Conservation (phyloP, 1,140 invertebrate species). For the Harpegnathos saltator region DNA sequence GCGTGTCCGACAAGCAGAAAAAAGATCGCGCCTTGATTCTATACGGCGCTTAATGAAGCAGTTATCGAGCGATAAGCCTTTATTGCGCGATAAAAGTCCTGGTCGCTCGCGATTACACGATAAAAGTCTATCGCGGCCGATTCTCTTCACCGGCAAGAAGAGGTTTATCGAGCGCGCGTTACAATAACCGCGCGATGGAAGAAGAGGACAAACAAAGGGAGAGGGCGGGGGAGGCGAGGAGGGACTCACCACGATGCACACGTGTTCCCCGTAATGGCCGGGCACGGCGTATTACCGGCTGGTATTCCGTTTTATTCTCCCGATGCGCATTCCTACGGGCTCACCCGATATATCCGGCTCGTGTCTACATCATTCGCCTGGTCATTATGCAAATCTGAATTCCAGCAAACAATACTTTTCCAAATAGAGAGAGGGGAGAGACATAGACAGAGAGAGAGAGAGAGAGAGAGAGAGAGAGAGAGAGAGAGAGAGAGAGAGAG, state of each 20-base stretch:
- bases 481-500: too few species aligned
- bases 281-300: slow-evolving; percentile 23
- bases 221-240: too few species aligned
- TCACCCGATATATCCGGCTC: slow-evolving; percentile 68
- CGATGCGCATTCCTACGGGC: slow-evolving; percentile 28
- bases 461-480: too few species aligned
- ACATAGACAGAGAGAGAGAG: too few species aligned
- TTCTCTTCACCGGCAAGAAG: background rate
- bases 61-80: slow-evolving; percentile 19
- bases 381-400: slow-evolving; percentile 77
- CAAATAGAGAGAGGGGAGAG: slow-evolving; percentile 25
- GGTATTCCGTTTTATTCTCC: slow-evolving; percentile 10
- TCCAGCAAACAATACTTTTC: slow-evolving; percentile 74
- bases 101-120: background rate
- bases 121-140: slow-evolving; percentile 23
- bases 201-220: too few species aligned
- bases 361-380: slow-evolving; percentile 57
- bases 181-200: slow-evolving; percentile 2
- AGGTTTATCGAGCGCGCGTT: slow-evolving; percentile 6
- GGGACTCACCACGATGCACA: background rate
- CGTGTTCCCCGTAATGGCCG: slow-evolving; percentile 34
- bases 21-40: background rate
- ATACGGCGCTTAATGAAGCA: background rate
- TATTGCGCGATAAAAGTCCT: background rate
- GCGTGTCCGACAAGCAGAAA: background rate